A percentile compares a stretch with the other conserved stretches of the same genome.
Evolutionary conservation across 2,888 invertebrate species (phyloP).

Genomic region (Polymixis flavicincta): DNA sequence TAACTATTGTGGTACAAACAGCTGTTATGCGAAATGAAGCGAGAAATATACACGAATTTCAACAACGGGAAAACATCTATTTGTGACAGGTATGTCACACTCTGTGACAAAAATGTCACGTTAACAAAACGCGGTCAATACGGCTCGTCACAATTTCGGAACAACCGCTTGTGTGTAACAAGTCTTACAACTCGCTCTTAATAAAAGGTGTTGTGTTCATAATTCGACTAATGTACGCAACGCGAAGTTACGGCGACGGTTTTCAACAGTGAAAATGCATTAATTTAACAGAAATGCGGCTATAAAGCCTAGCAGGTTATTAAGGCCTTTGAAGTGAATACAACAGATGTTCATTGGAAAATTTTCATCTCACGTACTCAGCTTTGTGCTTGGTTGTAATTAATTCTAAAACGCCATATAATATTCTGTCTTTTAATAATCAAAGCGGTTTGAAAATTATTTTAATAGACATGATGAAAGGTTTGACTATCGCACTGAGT

Average conservation of each 20-base stretch:
- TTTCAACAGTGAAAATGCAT: constrained; percentile 75
- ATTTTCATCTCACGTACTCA: constrained; percentile 62
- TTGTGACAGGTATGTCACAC: constrained; percentile 44
- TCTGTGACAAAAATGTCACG: constrained; percentile 35
- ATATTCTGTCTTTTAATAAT: constrained; percentile 48
- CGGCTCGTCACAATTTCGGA: constrained; percentile 11
- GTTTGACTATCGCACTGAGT: constrained; percentile 13
- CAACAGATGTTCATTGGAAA: constrained; percentile 72
- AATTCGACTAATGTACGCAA: constrained; percentile 72
- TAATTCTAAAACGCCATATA: constrained; percentile 55
- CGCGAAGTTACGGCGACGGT: constrained; percentile 68
- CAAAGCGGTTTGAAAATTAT: constrained; percentile 36
- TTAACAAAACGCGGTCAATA: constrained; percentile 36
- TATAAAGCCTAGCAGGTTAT: constrained; percentile 69
- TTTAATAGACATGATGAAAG: constrained; percentile 19
- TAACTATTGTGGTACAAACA: constrained; percentile 46
- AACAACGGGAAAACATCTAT: constrained; percentile 30
- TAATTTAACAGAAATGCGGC: constrained; percentile 74
- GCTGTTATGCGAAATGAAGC: constrained; percentile 31
- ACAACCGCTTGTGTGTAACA: constrained; percentile 36
- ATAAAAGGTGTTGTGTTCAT: constrained; percentile 69
- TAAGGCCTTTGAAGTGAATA: constrained; percentile 71
- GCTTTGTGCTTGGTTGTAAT: constrained; percentile 59
- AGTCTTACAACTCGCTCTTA: constrained; percentile 55
- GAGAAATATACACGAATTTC: constrained; percentile 41